Evolutionary conservation across 92 coral and sea anemone species (phyloP).

Genomic region (Heliopora coerulea): DNA sequence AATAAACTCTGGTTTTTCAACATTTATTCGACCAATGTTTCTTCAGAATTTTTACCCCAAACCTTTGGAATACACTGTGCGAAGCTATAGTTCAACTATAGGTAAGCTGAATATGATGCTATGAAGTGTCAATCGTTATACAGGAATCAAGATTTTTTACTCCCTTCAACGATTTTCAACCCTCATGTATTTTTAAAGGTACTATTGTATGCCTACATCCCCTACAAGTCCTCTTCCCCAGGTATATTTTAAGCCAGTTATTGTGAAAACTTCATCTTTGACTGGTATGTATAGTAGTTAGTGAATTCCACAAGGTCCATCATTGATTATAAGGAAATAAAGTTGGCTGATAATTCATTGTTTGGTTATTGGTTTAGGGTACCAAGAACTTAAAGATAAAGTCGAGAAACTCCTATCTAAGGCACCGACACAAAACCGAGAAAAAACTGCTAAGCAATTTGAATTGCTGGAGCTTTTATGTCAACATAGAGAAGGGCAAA

Average conservation of each 20-base stretch:
- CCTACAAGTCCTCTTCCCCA: too few species aligned
- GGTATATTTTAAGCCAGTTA: too few species aligned
- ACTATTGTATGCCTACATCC: too few species aligned
- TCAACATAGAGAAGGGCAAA: slow-evolving; percentile 57
- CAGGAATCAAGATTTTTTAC: too few species aligned
- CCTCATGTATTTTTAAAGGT: too few species aligned
- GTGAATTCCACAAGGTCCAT: too few species aligned
- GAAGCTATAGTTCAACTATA: not conserved
- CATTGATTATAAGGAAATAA: too few species aligned
- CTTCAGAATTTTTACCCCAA: not conserved
- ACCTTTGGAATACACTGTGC: not conserved
- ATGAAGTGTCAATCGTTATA: not conserved
- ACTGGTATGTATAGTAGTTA: too few species aligned
- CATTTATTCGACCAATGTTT: not conserved
- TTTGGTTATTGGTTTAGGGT: too few species aligned
- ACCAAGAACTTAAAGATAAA: slow-evolving; percentile 1
- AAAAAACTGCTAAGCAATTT: slow-evolving; percentile 9
- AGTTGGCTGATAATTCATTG: too few species aligned
- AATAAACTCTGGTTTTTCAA: not conserved
- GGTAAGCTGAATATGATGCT: not conserved
- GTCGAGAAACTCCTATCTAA: slow-evolving; percentile 18
- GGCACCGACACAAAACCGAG: slow-evolving; percentile 27
- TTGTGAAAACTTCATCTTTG: too few species aligned
- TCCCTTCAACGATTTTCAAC: too few species aligned
- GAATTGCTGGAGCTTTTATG: slow-evolving; percentile 48